phyloP scores from a whole-genome alignment of 2,113 vertebrate genomes.

The Alosa alosa region DNA sequence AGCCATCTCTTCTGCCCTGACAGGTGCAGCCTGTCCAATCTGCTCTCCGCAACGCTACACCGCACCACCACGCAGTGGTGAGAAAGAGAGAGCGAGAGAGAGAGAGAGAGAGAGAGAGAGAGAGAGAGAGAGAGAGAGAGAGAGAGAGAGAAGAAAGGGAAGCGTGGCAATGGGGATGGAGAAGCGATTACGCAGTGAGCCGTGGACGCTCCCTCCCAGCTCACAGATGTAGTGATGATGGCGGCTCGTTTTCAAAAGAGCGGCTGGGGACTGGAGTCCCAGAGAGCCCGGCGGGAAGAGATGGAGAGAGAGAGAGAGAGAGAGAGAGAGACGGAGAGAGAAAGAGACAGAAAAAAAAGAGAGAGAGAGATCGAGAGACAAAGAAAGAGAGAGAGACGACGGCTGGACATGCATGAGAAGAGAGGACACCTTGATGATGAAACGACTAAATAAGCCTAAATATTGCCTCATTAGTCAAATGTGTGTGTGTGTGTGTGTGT shows the following conservation, averaged over 20 bases:
- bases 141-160: not conserved
- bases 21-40: not conserved
- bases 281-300: not conserved
- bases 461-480: conserved; percentile 23
- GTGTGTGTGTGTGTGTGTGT: conserved; percentile 28
- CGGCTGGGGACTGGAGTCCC: conserved; percentile 1
- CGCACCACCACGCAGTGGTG: not conserved
- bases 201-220: not conserved
- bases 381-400: not conserved
- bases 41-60: not conserved
- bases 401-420: not conserved
- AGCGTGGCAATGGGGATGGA: not conserved
- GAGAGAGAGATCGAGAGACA: not conserved
- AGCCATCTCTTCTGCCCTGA: conserved; percentile 17
- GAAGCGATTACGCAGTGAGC: not conserved
- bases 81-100: not conserved
- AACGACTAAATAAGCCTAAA: conserved; percentile 6
- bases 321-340: not conserved
- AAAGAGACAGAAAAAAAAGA: not conserved
- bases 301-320: not conserved
- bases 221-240: conserved; percentile 7
- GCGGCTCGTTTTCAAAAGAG: not conserved
- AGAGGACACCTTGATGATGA: not conserved
- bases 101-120: not conserved
- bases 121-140: not conserved